phyloP scores from a whole-genome alignment of 2,888 invertebrate genomes.

The Melipona beecheii region DNA sequence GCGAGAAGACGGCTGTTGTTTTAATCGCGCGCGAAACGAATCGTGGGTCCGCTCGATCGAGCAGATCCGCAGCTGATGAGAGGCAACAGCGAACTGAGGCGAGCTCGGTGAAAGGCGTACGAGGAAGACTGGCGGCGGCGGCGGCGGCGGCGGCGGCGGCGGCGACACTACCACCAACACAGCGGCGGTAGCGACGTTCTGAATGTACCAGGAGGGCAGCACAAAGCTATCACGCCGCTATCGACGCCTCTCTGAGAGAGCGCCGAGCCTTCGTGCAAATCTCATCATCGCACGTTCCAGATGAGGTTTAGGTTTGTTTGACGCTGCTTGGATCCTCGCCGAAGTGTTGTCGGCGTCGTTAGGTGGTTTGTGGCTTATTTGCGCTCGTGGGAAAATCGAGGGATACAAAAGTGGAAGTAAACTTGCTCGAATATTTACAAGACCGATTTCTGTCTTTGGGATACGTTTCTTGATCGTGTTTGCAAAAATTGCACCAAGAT shows the following conservation, averaged over 20 bases:
- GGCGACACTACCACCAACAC: constrained; percentile 25
- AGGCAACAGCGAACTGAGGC: constrained; percentile 77
- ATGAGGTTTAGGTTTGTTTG: constrained; percentile 16
- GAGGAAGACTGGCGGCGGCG: constrained; percentile 34
- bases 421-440: too few species aligned
- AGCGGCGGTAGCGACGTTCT: constrained; percentile 38
- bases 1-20: background rate
- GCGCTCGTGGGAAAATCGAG: too few species aligned
- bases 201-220: constrained; percentile 32
- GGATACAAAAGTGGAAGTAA: too few species aligned
- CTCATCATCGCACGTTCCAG: constrained; percentile 9
- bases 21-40: background rate
- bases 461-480: too few species aligned
- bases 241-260: constrained; percentile 14
- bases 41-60: background rate
- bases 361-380: too few species aligned
- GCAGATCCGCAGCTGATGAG: constrained; percentile 72
- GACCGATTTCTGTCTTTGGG: too few species aligned
- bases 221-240: constrained; percentile 24
- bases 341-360: background rate
- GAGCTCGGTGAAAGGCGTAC: constrained; percentile 73
- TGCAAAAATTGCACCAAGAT: too few species aligned
- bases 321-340: background rate
- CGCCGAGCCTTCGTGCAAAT: background rate
- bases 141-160: constrained; percentile 25